These are phyloP conservation scores for Zaprionus camerounensis DNA, from an alignment of 1,140 invertebrate genomes.

Conservation along the genomic window DNA sequence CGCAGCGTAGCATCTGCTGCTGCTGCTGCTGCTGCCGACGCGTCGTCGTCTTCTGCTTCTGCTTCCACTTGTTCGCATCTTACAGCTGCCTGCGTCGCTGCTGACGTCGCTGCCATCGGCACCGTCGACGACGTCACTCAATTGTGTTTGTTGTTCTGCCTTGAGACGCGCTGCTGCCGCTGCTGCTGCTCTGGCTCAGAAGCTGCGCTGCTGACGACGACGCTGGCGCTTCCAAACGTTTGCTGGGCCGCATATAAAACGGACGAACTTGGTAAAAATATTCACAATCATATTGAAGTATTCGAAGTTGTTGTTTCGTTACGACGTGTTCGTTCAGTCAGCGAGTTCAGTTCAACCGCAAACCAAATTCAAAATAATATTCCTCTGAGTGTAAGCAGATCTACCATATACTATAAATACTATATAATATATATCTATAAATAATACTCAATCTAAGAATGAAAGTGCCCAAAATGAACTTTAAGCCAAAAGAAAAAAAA, in stretches of 20 bases:
- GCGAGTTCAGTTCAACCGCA: conserved; percentile 28
- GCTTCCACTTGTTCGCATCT: conserved; percentile 74
- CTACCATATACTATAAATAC: neutral
- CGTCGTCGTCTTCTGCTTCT: conserved; percentile 40
- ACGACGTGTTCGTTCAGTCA: conserved; percentile 56
- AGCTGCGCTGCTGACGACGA: conserved; percentile 40
- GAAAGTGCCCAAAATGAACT: conserved; percentile 24
- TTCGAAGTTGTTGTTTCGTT: conserved; percentile 64
- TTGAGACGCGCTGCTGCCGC: conserved; percentile 36
- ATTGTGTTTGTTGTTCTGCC: conserved; percentile 38
- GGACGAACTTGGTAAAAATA: conserved; percentile 72
- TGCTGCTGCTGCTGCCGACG: conserved; percentile 16
- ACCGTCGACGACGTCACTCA: conserved; percentile 14
- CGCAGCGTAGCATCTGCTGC: conserved; percentile 41
- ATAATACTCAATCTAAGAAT: neutral
- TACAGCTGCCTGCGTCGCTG: conserved; percentile 28
- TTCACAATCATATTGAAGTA: conserved; percentile 80
- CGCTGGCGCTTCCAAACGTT: conserved; percentile 41
- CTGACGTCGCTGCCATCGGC: conserved; percentile 23
- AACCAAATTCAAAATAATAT: conserved; percentile 21
- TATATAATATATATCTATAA: conserved; percentile 12
- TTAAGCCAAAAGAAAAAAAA: conserved; percentile 6
- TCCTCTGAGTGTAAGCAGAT: conserved; percentile 22
- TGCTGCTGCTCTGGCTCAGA: conserved; percentile 27
- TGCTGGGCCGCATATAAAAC: conserved; percentile 76